Base-by-base conservation (phyloP, 2,888 invertebrate genomes). In the Tachina lurida region DNA sequence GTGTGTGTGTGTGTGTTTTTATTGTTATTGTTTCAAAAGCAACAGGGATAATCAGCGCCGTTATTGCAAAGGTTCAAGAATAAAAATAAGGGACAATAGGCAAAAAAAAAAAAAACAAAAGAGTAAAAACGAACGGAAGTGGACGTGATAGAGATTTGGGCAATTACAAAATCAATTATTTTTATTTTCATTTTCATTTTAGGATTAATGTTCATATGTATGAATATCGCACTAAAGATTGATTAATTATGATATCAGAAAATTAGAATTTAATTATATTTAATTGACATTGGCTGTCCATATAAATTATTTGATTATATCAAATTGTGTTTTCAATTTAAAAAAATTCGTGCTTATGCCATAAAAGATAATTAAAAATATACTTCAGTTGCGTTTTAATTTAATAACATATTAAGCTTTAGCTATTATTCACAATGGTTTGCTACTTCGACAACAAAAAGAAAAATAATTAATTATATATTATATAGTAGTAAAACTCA, bases 101-200 rank as follows among this genome's bases (percentile, higher is more conserved):
- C 5, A 39, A 9, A 12, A 12, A 13, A 19, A 60, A 22, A 22
- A 3, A 22, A 22, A 22, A 22, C 22, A n/a, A 22, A 7, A 58
- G 31, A 31, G n/a, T 7, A 22, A 41, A 8, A 31, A 45, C 8
- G 49, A 70, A 65, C 52, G 70, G 62, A 71, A 45, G 22, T 45
- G 54, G 15, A 71, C 56, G 60, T 65, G n/a, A 67, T 47, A 60
- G 12, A 41, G 22, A 76, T 76, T 70, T 52, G 52, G 56, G 39
- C 65, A 76, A 77, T 83, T 60, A 83, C 52, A 45, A 73, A 77
- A 60, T 83, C 77, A 83, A 83, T 83, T 83, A 83, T 52, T 65
- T 76, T 65, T 58, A 31, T 31, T 58, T 70, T 62, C 22, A 31
- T 31, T 58, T 70, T 62, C 22, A 41, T 68, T 19, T 62, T 54